Evolutionary conservation across 2,113 vertebrate species (phyloP), one percentile per base, ranked within the genome.

Genomic region (Oncorhynchus tshawytscha): DNA sequence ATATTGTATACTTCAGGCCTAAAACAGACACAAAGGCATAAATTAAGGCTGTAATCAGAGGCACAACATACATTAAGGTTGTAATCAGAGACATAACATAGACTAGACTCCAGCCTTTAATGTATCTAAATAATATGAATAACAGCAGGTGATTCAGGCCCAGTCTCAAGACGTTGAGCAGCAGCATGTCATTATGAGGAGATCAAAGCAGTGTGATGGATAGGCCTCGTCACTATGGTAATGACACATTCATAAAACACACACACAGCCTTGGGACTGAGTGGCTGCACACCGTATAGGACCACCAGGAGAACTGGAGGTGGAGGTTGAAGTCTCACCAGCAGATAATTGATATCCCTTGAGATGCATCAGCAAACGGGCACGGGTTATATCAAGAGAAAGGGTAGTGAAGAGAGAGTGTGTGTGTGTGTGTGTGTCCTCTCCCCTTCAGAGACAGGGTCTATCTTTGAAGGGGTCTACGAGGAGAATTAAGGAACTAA

Each of bases 201-300:
- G 6, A 74, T 66, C 62, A 67, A 74, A 39, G 45, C 72, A 67
- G n/a, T 34, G 22, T 45, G 62, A 65, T 74, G n/a, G 39, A 74
- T 13, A 74, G 24, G 31, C 72, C 54, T 51, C 34, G 66, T 74
- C 39, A 66, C 34, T 51, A 67, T 74, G 72, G 45, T 74, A 67
- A 74, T 51, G 27, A 74, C 18, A 66, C 65, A 64, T n/a, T 54
- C 1, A 48, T 5, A 60, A 18, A 18, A 67, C 65, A 74, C 34
- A 39, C 7, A 45, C n/a, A 51, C 69, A n/a, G 31, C 34, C 16
- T 70, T 70, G 24, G 54, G 70, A 12, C 3, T 2, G 11, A 15
- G 3, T 48, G 39, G 51, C 13, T 39, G 34, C 51, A 16, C 15
- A 18, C 13, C 3, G 51, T 13, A 45, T 49, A 22, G 48, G 48